Base-by-base conservation (phyloP, 2,888 invertebrate genomes). In the Eristalinus sepulchralis region DNA sequence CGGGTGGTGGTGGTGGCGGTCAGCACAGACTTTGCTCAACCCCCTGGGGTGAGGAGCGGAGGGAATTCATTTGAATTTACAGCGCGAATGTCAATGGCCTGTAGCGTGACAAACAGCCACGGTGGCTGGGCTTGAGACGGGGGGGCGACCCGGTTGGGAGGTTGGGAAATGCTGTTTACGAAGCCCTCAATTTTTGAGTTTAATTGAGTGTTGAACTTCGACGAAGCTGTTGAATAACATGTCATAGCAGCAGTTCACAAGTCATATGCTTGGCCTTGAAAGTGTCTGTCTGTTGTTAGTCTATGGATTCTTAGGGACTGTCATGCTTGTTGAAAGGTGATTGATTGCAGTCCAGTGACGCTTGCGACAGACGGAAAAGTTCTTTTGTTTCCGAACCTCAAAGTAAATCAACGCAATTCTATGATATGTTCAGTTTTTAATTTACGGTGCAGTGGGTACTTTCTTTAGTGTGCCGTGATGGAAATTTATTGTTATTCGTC, bases 101-200 rank as follows among this genome's bases (percentile, higher is more conserved):
- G 33, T 76, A n/a, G 76, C 76, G 76, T 76, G 76, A 60, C 76
- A 33, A 60, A 60, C 60, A 34, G 66, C 36, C 55, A 27, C 73
- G 20, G 64, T 53, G 66, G 36, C 57, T 75, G 57, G 57, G 8
- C 36, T 1, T 17, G 47, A 8, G 6, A n/a, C n/a, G n/a, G 2
- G 27, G 27, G 2, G 47, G 47, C 47, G 47, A 17, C 17, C 17
- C 47, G 47, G 47, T 17, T n/a, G 47, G 17, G 47, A n/a, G n/a
- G 47, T 47, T 8, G 8, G 8, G 47, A 5, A 47, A 47, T 47
- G 47, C 47, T 47, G 8, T 17, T 47, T 47, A 8, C 2, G 47
- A 47, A 47, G 47, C 17, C 47, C 17, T 47, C 47, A 47, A 47
- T 47, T 47, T 47, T 47, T 17, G 17, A 47, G 47, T n/a, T n/a